Percentiles rank a stretch among this genome's conserved stretches.
Evolutionary conservation across 2,888 invertebrate species (phyloP).

Genomic region (Penaeus monodon): DNA sequence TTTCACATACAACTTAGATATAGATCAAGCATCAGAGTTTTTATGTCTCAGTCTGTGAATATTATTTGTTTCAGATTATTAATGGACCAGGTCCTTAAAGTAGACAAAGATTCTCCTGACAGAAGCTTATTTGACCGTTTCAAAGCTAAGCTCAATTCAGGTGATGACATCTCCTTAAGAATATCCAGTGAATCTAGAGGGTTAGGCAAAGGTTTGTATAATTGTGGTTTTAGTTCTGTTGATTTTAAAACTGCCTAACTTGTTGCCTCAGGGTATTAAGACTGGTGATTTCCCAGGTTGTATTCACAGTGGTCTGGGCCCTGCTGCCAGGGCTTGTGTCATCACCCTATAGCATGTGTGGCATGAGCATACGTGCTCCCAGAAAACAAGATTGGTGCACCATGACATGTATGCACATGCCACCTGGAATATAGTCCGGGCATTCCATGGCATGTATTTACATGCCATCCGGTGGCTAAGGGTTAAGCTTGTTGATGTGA

Average conservation of each 20-base stretch:
- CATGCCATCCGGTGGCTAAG: no score
- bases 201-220: constrained; percentile 60
- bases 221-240: background rate
- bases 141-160: constrained; percentile 63
- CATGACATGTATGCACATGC: no score
- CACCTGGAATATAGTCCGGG: no score
- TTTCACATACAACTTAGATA: background rate
- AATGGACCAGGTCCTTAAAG: constrained; percentile 64
- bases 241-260: background rate
- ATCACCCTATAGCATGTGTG: no score
- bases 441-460: no score
- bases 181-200: constrained; percentile 65
- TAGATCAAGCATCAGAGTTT: background rate
- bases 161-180: constrained; percentile 64
- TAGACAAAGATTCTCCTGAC: constrained; percentile 65
- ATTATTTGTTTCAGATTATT: constrained; percentile 49
- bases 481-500: no score
- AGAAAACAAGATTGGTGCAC: no score
- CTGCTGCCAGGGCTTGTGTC: no score
- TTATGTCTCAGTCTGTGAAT: background rate
- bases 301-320: no score
- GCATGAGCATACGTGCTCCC: no score
- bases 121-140: constrained; percentile 64
- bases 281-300: background rate
- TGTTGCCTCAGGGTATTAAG: background rate